A percentile compares a stretch with the other conserved stretches of the same genome.
These are phyloP conservation scores for Passerculus sandwichensis DNA, from an alignment of 2,797 vertebrate species.

Conservation along the genomic window DNA sequence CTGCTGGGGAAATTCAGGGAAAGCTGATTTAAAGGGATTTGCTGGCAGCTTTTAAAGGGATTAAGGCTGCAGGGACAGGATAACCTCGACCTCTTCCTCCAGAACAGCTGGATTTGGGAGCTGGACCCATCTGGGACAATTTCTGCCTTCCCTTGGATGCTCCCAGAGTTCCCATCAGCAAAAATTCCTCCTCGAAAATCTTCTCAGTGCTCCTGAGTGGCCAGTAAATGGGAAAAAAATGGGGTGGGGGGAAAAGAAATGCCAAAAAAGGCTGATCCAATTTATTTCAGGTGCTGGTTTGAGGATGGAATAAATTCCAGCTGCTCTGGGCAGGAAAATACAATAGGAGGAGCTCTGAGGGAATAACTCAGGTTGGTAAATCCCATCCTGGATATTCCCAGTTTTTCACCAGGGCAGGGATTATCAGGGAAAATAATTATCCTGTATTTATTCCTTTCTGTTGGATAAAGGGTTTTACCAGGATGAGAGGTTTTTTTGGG, in stretches of 20 bases:
- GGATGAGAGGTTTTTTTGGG: too few relatives aligned
- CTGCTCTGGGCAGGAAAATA: not conserved
- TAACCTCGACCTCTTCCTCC: not conserved
- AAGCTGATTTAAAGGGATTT: not conserved
- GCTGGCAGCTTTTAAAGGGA: not conserved
- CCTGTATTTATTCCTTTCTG: not conserved
- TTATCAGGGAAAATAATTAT: not conserved
- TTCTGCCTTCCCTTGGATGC: not conserved
- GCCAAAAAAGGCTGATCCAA: not conserved
- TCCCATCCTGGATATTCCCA: not conserved
- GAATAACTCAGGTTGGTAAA: rapidly evolving
- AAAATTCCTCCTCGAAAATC: not conserved
- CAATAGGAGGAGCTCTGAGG: rapidly evolving
- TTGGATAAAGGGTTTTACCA: rapidly evolving
- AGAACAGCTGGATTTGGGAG: not conserved
- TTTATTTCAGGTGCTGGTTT: not conserved
- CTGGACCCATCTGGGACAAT: not conserved
- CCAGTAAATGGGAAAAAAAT: rapidly evolving
- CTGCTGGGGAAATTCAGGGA: not conserved
- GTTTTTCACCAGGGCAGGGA: too few relatives aligned
- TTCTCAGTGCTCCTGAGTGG: not conserved
- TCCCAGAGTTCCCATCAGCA: not conserved
- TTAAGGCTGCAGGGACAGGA: not conserved
- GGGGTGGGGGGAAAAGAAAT: rapidly evolving
- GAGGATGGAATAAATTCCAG: not conserved